These are phyloP conservation scores for Augiades crinisus DNA, from an alignment of 2,888 invertebrate species.

Conservation along the genomic window DNA sequence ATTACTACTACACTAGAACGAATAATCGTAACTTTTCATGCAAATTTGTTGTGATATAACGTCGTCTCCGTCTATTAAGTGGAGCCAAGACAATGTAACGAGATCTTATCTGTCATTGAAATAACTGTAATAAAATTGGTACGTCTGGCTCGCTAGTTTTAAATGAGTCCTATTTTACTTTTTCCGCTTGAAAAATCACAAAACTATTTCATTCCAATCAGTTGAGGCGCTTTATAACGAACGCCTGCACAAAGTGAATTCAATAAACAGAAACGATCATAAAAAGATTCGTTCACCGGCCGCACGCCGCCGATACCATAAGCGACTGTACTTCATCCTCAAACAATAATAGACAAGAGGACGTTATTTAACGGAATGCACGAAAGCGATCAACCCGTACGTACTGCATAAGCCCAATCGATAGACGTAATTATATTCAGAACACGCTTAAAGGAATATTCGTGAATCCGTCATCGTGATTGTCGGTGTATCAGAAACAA, in stretches of 20 bases:
- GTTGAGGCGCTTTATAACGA: conserved; percentile 27
- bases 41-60: neutral
- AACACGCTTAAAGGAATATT: conserved; percentile 32
- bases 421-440: conserved; percentile 31
- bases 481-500: conserved; percentile 28
- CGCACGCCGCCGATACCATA: neutral
- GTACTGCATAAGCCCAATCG: conserved; percentile 9
- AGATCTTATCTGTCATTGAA: neutral
- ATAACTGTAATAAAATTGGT: neutral
- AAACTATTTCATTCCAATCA: conserved; percentile 32
- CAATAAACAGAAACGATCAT: neutral
- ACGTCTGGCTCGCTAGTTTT: neutral
- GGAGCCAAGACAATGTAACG: neutral
- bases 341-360: neutral
- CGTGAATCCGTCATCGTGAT: conserved; percentile 34
- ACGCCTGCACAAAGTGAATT: conserved; percentile 25
- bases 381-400: neutral
- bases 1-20: no score
- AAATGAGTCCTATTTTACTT: neutral
- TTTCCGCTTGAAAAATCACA: conserved; percentile 23
- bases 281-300: neutral
- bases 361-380: conserved; percentile 1
- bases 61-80: neutral
- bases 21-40: neutral
- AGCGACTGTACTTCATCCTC: neutral